Evolutionary conservation across 1,140 invertebrate genomes (phyloP).

Genomic region (Microplitis mediator): DNA sequence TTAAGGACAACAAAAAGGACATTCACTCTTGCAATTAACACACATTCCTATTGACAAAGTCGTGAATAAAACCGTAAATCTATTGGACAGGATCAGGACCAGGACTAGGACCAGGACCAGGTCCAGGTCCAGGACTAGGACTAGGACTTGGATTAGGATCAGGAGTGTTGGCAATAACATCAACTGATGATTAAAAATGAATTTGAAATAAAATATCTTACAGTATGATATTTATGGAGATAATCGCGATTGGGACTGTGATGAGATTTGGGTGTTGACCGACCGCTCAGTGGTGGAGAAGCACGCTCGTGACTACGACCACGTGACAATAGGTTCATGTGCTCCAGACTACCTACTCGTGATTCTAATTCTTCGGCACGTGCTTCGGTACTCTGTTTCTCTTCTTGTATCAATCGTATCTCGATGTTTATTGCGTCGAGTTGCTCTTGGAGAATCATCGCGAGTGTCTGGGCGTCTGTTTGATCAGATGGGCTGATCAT

Average conservation of each 20-base stretch:
- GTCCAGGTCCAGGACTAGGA: neutral
- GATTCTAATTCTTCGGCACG: conserved; percentile 97
- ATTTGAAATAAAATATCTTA: conserved; percentile 58
- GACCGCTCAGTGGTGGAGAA: conserved; percentile 79
- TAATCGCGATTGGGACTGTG: conserved; percentile 80
- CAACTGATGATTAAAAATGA: neutral
- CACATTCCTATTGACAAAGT: too few relatives aligned
- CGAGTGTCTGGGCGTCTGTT: conserved; percentile 95
- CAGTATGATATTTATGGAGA: conserved; percentile 84
- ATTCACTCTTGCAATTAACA: too few relatives aligned
- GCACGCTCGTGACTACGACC: conserved; percentile 75
- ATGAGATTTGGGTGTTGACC: conserved; percentile 79
- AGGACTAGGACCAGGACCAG: too few relatives aligned
- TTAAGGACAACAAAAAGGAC: too few relatives aligned
- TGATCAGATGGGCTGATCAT: conserved; percentile 77
- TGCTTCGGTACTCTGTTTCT: conserved; percentile 97
- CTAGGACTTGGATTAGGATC: too few relatives aligned
- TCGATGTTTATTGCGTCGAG: conserved; percentile 99
- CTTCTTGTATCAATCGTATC: conserved; percentile 82
- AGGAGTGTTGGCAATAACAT: too few relatives aligned
- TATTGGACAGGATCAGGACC: too few relatives aligned
- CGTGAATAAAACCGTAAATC: too few relatives aligned
- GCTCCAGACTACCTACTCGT: conserved; percentile 91
- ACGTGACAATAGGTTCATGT: conserved; percentile 84
- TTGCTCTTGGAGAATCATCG: conserved; percentile 98